Base-by-base conservation (phyloP, 1,140 invertebrate species). In the Zaprionus inermis region DNA sequence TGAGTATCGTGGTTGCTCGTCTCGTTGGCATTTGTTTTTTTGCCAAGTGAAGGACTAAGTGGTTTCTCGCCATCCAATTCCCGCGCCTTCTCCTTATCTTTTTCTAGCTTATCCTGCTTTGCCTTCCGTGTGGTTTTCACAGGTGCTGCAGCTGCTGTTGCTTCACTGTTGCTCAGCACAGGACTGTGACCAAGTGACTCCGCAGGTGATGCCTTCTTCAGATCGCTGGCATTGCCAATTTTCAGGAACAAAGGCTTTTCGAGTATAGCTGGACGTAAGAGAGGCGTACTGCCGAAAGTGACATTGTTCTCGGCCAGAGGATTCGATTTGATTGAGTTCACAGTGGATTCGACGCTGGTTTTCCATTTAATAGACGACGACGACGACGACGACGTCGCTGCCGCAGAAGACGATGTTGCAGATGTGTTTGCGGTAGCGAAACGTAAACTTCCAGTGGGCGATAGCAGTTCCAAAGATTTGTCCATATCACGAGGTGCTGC, bases 281-380 rank as follows among this genome's bases (percentile, higher is more conserved):
- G 51, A 3, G 91, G 90, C 28, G 79, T 81, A 44, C 86, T 91
- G 54, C 91, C 92, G 65, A 92, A 92, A 6, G 91, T 92, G 0
- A 82, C 75, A 72, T 92, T 92, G 63, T 91, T 92, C 54, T 92
- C 90, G 2, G 78, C 84, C 68, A 92, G 55, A 0, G 91, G 89
- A 88, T 92, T 92, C 22, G 82, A 69, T 60, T 91, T 90, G 5
- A 91, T 72, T 2, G 68, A 63, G 12, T 77, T 68, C 11, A 83
- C 70, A 38, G 69, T 66, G 22, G 72, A 51, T n/a, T 91, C 90
- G 1, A 60, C 36, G 30, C 56, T 68, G 10, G 81, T 65, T 55
- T 91, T 91, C 90, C 90, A 91, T 36, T 85, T 91, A 11, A 91
- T 77, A 18, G 88, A 69, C 0, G 55, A 30, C 10, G 57, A 16